Conservation (phyloP, 2,888 invertebrate genomes). For the Leptogaster cylindrica region DNA sequence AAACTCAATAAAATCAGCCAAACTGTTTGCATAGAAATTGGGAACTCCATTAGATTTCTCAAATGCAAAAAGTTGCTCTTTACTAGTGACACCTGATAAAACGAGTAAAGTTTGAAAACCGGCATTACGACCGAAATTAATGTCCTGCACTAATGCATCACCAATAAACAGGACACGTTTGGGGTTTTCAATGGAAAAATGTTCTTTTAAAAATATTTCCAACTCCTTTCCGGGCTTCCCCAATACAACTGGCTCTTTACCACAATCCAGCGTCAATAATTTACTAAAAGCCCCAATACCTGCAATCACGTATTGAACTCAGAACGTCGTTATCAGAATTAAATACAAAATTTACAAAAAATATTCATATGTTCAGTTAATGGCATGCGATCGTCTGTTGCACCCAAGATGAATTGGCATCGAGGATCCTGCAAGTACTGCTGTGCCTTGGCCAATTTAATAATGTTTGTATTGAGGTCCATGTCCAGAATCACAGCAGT, state of each 20-base stretch:
- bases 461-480: conserved; percentile 60
- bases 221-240: conserved; percentile 62
- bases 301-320: not conserved
- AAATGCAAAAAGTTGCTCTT: conserved; percentile 41
- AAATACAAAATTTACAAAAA: conserved; percentile 54
- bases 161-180: conserved; percentile 80
- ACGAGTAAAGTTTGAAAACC: conserved; percentile 78
- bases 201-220: conserved; percentile 56
- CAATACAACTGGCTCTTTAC: conserved; percentile 57
- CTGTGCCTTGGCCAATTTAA: conserved; percentile 60
- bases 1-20: conserved; percentile 54
- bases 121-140: conserved; percentile 72
- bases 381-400: conserved; percentile 56
- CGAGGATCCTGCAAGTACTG: conserved; percentile 60
- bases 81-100: conserved; percentile 63
- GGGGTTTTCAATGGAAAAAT: conserved; percentile 65
- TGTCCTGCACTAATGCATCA: conserved; percentile 81
- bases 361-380: conserved; percentile 51
- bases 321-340: too few species aligned
- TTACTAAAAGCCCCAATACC: conserved; percentile 51
- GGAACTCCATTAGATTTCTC: conserved; percentile 45
- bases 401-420: conserved; percentile 60
- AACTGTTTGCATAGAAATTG: conserved; percentile 56
- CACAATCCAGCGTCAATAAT: conserved; percentile 53
- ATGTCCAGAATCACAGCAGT: conserved; percentile 64